A percentile compares a stretch with the other conserved stretches of the same genome.
Evolutionary conservation across 2,113 vertebrate genomes (phyloP).

Genomic region (Sisor rabdophorus): DNA sequence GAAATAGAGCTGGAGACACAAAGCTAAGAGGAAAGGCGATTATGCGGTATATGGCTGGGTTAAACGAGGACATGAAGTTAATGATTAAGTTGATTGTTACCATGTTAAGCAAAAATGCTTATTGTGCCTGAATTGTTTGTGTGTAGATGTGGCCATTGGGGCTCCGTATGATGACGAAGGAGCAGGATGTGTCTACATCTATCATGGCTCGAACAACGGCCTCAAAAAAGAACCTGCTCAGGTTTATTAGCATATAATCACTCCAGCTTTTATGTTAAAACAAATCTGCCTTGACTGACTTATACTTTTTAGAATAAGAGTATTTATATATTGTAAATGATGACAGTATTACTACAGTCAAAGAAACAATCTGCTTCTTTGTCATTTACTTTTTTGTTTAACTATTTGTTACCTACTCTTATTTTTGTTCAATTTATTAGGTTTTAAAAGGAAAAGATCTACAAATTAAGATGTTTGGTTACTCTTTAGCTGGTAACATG

Average conservation of each 20-base stretch:
- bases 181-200: conserved; percentile 82
- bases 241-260: conserved; percentile 58
- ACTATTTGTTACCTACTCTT: neutral
- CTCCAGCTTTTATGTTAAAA: neutral
- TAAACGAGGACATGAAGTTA: no score
- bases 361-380: neutral
- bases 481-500: conserved; percentile 93
- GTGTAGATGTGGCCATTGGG: conserved; percentile 88
- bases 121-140: conserved; percentile 27
- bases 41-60: no score
- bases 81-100: neutral
- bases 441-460: conserved; percentile 68
- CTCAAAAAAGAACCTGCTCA: conserved; percentile 73
- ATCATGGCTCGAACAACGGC: conserved; percentile 75
- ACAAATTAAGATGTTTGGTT: conserved; percentile 76
- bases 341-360: neutral
- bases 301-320: neutral
- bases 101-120: neutral
- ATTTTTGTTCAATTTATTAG: conserved; percentile 60
- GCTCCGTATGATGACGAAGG: conserved; percentile 78
- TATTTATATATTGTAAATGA: neutral
- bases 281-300: neutral
- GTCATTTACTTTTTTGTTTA: neutral
- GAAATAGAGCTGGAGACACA: no score
- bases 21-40: no score